Evolutionary conservation across 2,888 invertebrate genomes (phyloP).

Genomic region (Nysson spinosus): DNA sequence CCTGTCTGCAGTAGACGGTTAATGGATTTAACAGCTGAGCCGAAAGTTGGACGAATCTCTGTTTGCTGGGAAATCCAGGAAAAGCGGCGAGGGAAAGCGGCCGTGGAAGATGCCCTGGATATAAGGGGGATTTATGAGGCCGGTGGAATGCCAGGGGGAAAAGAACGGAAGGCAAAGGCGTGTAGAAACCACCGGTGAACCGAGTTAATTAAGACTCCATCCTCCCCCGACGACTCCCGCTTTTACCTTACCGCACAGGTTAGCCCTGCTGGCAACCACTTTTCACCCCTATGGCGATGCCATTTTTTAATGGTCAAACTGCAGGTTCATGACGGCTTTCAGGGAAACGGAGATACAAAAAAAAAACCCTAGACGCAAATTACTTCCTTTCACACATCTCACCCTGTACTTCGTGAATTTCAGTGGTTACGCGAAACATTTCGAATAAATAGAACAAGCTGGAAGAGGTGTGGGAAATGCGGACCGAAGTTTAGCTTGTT

Average conservation of each 20-base stretch:
- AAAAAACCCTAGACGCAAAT: not conserved
- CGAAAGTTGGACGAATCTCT: constrained; percentile 45
- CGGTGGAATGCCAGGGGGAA: constrained; percentile 18
- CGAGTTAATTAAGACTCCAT: constrained; percentile 69
- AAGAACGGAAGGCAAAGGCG: constrained; percentile 38
- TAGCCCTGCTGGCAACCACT: constrained; percentile 38
- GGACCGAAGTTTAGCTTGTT: too few species aligned
- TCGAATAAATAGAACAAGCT: too few species aligned
- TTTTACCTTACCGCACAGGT: constrained; percentile 13
- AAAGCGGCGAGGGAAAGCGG: constrained; percentile 24
- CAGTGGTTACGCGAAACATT: too few species aligned
- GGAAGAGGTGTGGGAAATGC: too few species aligned
- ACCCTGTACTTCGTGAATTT: too few species aligned
- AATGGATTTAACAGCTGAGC: constrained; percentile 56
- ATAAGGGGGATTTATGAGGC: constrained; percentile 62
- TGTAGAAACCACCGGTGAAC: constrained; percentile 50
- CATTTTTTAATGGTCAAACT: constrained; percentile 34
- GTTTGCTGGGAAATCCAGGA: constrained; percentile 12
- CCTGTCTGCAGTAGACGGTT: constrained; percentile 25
- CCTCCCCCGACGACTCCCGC: too few species aligned
- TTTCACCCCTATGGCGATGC: constrained; percentile 25
- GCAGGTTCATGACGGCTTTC: constrained; percentile 26
- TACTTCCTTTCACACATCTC: not conserved
- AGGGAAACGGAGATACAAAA: too few species aligned
- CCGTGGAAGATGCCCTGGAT: constrained; percentile 53